Percentiles rank a stretch among this genome's conserved stretches.
Evolutionary conservation across 1,140 invertebrate species (phyloP).

Genomic region (Dreissena rostriformis): DNA sequence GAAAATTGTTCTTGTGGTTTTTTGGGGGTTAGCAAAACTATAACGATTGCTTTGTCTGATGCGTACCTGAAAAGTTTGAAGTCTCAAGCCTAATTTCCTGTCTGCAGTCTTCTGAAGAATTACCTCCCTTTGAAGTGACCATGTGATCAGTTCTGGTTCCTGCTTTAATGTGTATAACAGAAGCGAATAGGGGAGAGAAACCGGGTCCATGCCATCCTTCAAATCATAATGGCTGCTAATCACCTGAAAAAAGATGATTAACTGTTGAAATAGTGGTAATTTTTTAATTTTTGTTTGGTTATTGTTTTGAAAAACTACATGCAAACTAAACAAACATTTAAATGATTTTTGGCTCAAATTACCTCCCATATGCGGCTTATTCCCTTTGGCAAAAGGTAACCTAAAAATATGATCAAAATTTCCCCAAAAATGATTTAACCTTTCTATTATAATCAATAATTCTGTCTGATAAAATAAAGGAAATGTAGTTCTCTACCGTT

Average conservation of each 20-base stretch:
- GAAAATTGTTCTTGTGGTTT: not conserved
- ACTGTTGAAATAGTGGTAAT: no score
- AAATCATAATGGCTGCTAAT: not conserved
- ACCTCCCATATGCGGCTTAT: not conserved
- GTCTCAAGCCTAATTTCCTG: conserved; percentile 28
- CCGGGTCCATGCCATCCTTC: conserved; percentile 37
- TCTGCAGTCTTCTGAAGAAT: not conserved
- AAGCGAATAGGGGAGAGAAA: conserved; percentile 8
- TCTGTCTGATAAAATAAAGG: no score
- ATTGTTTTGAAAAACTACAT: no score
- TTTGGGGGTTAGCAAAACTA: not conserved
- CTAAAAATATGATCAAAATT: no score
- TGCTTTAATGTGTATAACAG: conserved; percentile 1
- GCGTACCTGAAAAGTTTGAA: conserved; percentile 21
- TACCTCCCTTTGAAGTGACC: conserved; percentile 30
- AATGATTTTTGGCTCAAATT: not conserved
- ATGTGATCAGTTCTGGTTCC: conserved; percentile 27
- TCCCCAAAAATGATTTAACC: not conserved
- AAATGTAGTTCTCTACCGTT: no score
- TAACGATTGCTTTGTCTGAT: not conserved
- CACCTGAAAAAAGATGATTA: no score
- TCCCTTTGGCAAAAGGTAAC: not conserved
- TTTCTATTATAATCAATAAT: no score
- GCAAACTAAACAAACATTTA: no score
- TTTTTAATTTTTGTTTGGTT: no score